Percentiles rank a stretch among this genome's conserved stretches.
phyloP scores from a whole-genome alignment of 2,797 vertebrate genomes.

The Eulemur rubriventer region DNA sequence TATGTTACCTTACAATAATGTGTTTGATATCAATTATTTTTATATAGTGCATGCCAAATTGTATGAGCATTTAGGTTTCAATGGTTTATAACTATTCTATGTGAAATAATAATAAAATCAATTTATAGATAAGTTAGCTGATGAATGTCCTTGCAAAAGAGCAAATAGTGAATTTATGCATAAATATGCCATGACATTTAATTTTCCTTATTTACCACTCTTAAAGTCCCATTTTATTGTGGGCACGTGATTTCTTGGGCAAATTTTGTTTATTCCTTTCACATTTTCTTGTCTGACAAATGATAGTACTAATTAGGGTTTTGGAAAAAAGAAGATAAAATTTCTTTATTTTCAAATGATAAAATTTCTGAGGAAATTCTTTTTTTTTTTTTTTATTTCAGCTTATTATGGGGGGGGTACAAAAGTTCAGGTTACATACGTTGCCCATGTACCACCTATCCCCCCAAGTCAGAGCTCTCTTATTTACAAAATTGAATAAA shows the following conservation, averaged over 20 bases:
- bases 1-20: background rate
- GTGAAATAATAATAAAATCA: background rate
- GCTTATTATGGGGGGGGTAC: no score
- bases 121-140: background rate
- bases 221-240: background rate
- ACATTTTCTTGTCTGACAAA: background rate
- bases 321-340: background rate
- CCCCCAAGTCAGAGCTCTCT: background rate
- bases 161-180: background rate
- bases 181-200: background rate
- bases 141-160: background rate
- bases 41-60: background rate
- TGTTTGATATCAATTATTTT: constrained; percentile 46
- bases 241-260: background rate
- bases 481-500: background rate
- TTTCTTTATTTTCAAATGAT: background rate
- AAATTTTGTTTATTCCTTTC: background rate
- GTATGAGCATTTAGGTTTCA: background rate
- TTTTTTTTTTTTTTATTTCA: no score
- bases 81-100: background rate
- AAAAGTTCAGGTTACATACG: no score
- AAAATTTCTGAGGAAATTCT: background rate
- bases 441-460: no score
- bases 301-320: background rate
- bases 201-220: background rate